Conservation (phyloP, 2,113 vertebrate genomes). For the Hyla sarda region DNA sequence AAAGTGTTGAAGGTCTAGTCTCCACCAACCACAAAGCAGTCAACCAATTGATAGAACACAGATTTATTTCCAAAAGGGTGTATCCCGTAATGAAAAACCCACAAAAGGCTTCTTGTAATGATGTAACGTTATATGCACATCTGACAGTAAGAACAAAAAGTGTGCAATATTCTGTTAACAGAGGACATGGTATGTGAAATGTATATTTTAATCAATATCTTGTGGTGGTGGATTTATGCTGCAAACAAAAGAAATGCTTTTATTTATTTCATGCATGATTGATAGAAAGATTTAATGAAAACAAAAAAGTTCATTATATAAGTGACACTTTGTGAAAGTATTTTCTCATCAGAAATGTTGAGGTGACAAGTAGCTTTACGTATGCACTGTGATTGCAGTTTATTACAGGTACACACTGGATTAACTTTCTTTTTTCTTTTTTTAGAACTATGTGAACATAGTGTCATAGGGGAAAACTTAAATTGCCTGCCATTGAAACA, state of each 20-base stretch:
- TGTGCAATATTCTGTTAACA: constrained; percentile 56
- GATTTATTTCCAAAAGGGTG: constrained; percentile 53
- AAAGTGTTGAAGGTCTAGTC: constrained; percentile 40
- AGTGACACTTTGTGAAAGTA: neutral
- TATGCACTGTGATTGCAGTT: constrained; percentile 50
- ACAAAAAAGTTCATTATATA: constrained; percentile 3
- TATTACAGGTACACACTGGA: constrained; percentile 31
- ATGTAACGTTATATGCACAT: constrained; percentile 59
- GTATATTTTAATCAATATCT: constrained; percentile 57
- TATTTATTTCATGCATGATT: constrained; percentile 13
- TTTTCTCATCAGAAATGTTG: constrained; percentile 6
- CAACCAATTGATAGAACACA: constrained; percentile 48
- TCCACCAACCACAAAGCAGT: constrained; percentile 52
- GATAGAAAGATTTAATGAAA: constrained; percentile 17
- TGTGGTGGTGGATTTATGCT: constrained; percentile 40
- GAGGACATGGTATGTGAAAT: constrained; percentile 56
- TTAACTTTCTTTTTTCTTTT: neutral
- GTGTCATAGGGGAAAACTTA: neutral
- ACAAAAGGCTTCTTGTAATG: constrained; percentile 59
- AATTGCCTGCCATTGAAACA: neutral
- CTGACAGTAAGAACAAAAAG: constrained; percentile 57
- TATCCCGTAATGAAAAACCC: constrained; percentile 57
- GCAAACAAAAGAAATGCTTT: constrained; percentile 54
- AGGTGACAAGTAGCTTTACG: constrained; percentile 23
- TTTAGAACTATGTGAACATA: neutral